Conservation (phyloP, 2,888 invertebrate genomes). For the Eupithecia inturbata region DNA sequence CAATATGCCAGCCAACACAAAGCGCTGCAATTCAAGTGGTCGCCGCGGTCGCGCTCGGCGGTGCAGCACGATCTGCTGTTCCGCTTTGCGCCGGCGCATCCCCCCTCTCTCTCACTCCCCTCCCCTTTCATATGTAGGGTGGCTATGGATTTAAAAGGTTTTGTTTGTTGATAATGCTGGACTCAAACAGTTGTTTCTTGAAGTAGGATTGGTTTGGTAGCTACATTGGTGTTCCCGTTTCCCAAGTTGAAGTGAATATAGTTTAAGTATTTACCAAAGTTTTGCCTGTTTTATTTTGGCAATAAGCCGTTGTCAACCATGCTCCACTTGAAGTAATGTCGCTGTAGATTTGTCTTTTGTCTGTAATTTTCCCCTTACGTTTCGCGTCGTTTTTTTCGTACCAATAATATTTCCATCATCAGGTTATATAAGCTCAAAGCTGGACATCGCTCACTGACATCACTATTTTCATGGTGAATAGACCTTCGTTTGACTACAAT, state of each 20-base stretch:
- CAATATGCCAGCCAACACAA: conserved; percentile 48
- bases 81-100: conserved; percentile 75
- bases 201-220: background rate
- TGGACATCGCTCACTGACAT: background rate
- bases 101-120: conserved; percentile 55
- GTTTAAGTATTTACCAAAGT: background rate
- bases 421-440: too few relatives aligned
- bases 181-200: background rate
- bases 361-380: too few relatives aligned
- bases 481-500: background rate
- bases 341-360: too few relatives aligned
- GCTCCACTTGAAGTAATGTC: too few relatives aligned
- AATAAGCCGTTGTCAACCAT: background rate
- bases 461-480: background rate
- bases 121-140: conserved; percentile 45
- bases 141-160: background rate
- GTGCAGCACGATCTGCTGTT: conserved; percentile 83
- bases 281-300: background rate
- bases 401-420: background rate
- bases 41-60: conserved; percentile 83
- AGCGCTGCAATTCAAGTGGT: conserved; percentile 77
- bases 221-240: background rate
- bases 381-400: background rate
- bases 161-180: background rate
- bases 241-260: background rate